Evolutionary conservation across 2,888 invertebrate species (phyloP), one percentile per base, ranked within the genome.

Genomic region (Caenorhabditis virilis): DNA sequence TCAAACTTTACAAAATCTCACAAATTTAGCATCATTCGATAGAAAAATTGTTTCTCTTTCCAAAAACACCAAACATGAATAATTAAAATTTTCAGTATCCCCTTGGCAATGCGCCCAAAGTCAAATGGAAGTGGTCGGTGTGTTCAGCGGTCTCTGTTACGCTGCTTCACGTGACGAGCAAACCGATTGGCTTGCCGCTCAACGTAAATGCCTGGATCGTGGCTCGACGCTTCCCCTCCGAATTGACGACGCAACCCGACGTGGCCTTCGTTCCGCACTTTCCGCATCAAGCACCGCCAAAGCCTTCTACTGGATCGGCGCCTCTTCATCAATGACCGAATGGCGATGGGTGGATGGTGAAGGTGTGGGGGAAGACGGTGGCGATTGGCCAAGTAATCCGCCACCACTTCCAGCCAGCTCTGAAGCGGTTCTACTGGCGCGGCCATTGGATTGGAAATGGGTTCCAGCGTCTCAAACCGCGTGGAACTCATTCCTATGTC

Each of bases 271-370:
- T 22, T 47, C 77, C 0, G 61, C 78, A 0, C 60, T 78, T 4
- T 54, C 68, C 1, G 54, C 67, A 1, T 54, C 67, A 1, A 50
- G 62, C 1, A 56, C 63, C 0, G 59, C 62, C 16, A 68, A 74
- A 36, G 64, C 73, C 7, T 78, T 77, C 60, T 78, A 73, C 61
- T 78, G 78, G 78, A 78, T 78, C 9, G 78, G 73, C 15, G 67
- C 69, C 5, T 60, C 70, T 6, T 71, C 73, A 2, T 69, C 68
- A 6, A 36, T 60, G 36, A 67, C 63, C 33, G 70, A 73, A 41
- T 76, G 76, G 76, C 49, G 72, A 26, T 76, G 73, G 68, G 73
- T 69, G 2, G 76, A 76, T 22, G 76, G 76, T 1, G 76, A 68
- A 35, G 43, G 59, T 15, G 65, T 72, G 3, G 66, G 67, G 1